Evolutionary conservation across 2,888 invertebrate species (phyloP).

Genomic region (Pristionchus maxplancki): DNA sequence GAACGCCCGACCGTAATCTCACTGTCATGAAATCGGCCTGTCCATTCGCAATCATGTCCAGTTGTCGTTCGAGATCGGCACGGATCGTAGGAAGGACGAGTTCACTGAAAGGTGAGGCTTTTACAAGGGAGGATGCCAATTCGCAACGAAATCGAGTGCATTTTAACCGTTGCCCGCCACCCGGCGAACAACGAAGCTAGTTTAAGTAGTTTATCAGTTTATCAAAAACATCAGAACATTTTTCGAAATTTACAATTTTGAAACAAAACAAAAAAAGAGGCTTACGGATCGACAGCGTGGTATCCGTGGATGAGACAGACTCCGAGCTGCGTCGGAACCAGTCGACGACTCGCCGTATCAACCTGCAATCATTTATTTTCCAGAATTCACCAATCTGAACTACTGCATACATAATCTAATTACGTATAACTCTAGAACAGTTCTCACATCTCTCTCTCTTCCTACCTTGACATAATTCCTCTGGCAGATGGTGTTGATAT

Average conservation of each 20-base stretch:
- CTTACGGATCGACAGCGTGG: constrained; percentile 86
- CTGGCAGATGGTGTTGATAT: constrained; percentile 98
- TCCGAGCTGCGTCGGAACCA: constrained; percentile 95
- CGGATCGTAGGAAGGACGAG: constrained; percentile 97
- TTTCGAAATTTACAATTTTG: background rate
- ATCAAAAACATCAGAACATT: background rate
- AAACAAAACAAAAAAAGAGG: background rate
- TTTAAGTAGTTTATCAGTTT: too few species aligned
- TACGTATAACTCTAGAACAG: too few species aligned
- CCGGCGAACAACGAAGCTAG: too few species aligned
- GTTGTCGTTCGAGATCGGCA: constrained; percentile 94
- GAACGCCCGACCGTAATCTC: too few species aligned
- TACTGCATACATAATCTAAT: background rate
- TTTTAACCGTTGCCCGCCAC: too few species aligned
- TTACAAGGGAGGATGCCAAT: too few species aligned
- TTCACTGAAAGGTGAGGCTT: constrained; percentile 81
- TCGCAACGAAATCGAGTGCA: too few species aligned
- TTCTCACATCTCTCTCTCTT: too few species aligned
- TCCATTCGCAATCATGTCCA: constrained; percentile 93
- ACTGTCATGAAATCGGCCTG: constrained; percentile 85
- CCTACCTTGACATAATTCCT: constrained; percentile 92
- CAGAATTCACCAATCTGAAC: background rate
- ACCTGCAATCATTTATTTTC: constrained; percentile 56
- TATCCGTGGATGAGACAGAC: constrained; percentile 95
- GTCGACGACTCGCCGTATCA: constrained; percentile 87